Base-by-base conservation (phyloP, 2,888 invertebrate genomes). In the Volucella inanis region DNA sequence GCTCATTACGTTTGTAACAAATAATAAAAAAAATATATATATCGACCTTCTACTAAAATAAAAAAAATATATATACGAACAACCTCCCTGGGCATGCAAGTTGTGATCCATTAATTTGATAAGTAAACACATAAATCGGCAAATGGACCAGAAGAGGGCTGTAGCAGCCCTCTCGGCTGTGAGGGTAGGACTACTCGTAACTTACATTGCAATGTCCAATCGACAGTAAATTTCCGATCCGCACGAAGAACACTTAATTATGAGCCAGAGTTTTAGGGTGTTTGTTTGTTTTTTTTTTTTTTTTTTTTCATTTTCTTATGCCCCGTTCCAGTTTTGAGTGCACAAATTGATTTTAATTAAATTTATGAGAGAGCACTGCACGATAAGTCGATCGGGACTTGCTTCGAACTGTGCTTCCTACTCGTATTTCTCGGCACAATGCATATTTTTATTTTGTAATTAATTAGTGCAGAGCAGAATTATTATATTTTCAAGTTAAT, bases 331-430 rank as follows among this genome's bases (percentile, higher is more conserved):
- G 22, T 76, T 80, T 31, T 74, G 71, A 47, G 54, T 76, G 65
- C 65, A 80, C 76, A 80, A 85, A 81, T 77, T 85, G 81, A 76
- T 80, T 85, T 85, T 80, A 80, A 85, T 85, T 85, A 72, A 85
- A 80, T 76, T 80, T 80, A 68, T 80, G 61, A 62, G 76, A 54
- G 84, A 57, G 67, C 71, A 85, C n/a, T 76, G 76, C 14, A 71
- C 76, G 71, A 82, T 82, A 72, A 47, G 12, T 72, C 31, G 47
- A 67, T 41, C 50, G 47, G 38, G 18, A 22, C 10, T 47, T 14
- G 41, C 38, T 31, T 8, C 38, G 15, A 39, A 54, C 47, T 77
- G 38, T 18, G 47, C 18, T n/a, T 47, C n/a, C n/a, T 22, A 39
- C 2, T 54, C 31, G 8, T 76, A 15, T 39, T 62, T 38, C 14